These are phyloP conservation scores for Hippoglossus stenolepis DNA, from an alignment of 2,113 vertebrate species.

Conservation along the genomic window DNA sequence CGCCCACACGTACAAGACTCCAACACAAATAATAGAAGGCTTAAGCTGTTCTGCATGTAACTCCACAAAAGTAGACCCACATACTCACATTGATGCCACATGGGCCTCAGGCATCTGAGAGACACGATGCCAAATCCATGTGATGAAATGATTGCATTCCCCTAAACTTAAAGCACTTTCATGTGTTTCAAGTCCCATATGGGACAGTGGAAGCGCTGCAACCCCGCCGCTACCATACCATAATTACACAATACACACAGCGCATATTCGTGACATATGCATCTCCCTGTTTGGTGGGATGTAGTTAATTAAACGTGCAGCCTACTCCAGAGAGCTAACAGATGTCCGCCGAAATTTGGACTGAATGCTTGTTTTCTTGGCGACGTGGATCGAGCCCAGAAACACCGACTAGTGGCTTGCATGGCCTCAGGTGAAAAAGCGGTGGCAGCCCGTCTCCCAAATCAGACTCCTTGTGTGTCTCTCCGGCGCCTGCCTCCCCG, in stretches of 20 bases:
- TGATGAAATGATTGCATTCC: slow-evolving; percentile 51
- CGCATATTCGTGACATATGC: slow-evolving; percentile 70
- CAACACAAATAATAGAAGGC: slow-evolving; percentile 41
- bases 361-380: slow-evolving; percentile 72
- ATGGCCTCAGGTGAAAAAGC: slow-evolving; percentile 76
- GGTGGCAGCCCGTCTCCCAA: slow-evolving; percentile 69
- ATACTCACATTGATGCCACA: slow-evolving; percentile 18
- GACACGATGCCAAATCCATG: slow-evolving; percentile 30
- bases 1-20: slow-evolving; percentile 37
- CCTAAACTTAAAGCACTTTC: slow-evolving; percentile 31
- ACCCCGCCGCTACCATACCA: slow-evolving; percentile 49
- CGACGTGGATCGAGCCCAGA: slow-evolving; percentile 55
- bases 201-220: slow-evolving; percentile 43
- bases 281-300: slow-evolving; percentile 61
- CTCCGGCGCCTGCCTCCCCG: slow-evolving; percentile 43
- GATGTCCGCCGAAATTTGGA: slow-evolving; percentile 79
- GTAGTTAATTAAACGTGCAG: slow-evolving; percentile 80
- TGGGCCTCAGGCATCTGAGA: slow-evolving; percentile 24
- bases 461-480: slow-evolving; percentile 58
- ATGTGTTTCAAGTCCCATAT: slow-evolving; percentile 49
- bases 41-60: slow-evolving; percentile 49
- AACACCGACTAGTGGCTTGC: slow-evolving; percentile 58
- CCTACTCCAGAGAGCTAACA: slow-evolving; percentile 73
- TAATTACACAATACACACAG: slow-evolving; percentile 55
- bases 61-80: slow-evolving; percentile 42